Base-by-base conservation (phyloP, 1,140 invertebrate genomes). In the Drosophila malerkotliana region DNA sequence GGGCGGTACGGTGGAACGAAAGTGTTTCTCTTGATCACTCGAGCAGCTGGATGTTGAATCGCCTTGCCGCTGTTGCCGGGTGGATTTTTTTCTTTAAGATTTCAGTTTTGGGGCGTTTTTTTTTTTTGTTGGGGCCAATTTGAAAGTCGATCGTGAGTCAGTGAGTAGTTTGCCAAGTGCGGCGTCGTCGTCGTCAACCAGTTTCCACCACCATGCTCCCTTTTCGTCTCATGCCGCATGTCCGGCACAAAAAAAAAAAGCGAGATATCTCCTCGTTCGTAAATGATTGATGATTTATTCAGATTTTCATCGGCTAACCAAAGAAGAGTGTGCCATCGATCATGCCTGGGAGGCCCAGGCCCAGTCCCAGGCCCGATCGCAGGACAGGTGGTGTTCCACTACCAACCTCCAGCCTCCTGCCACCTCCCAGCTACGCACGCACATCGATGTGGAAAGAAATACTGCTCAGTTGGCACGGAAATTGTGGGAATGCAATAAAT, bases 81-180 rank as follows among this genome's bases (percentile, higher is more conserved):
- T 72, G 55, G 68, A 61, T 64, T 71, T 74, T 21, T 21, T 21
- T 21, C 21, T 21, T 21, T 45, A 9, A 37, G 34, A 39, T 28
- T 4, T 55, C 61, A 66, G 47, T 41, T 62, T 61, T 59, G 2
- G 28, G 51, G 59, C 51, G 37, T 34, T 49, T 48, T 55, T 21
- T 34, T 51, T 39, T 55, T 52, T 59, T 80, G 74, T 59, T 80
- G 74, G 67, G 59, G 53, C 68, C 73, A 81, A 87, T 87, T 85
- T 85, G 82, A 85, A 85, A 85, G 81, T 85, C 64, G 69, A 54
- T 67, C 56, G 63, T 85, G 81, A 87, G 73, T 85, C 81, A 85
- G 60, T 67, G 76, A 64, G 74, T 54, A 56, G 67, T 48, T 73
- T 37, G 67, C 71, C 71, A 73, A 72, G 69, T 74, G 72, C 68